Base-by-base conservation (phyloP, 92 coral and sea anemone genomes). In the Galaxea fascicularis region DNA sequence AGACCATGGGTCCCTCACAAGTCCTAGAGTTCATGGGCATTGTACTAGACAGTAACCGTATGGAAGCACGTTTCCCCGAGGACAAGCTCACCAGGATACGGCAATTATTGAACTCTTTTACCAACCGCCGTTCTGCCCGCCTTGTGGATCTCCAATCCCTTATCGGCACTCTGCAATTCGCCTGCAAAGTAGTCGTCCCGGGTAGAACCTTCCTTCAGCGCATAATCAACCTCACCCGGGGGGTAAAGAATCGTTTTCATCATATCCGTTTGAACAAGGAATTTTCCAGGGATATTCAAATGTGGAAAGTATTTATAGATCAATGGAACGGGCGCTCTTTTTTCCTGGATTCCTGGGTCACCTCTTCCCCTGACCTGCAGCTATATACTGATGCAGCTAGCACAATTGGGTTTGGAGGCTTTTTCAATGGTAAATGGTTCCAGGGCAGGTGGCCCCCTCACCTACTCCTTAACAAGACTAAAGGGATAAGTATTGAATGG, bases 331-430 rank as follows among this genome's bases (percentile, higher is more conserved):
- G 95, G 65, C 77, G 85, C 0, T 56, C 49, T 20, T 89, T 92
- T 75, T 86, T 89, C 82, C 47, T 92, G 28, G 67, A 86, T 21
- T 60, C 92, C 65, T 0, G 62, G 10, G 75, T 90, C 87, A 65
- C 71, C 18, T 30, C 73, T 27, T 86, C 92, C 24, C 81, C 80
- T 22, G 51, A 69, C 24, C 76, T 84, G 16, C 83, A 65, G 16
- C 85, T 93, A 0, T 77, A 82, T 60, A 89, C 93, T 11, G 95
- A 92, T 86, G 92, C 95, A 62, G 82, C 95, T 8, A 89, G 93
- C 10, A 69, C 91, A 3, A 4, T 92, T 1, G 93, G 95, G 30
- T 85, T 26, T 72, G 89, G 95, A 66, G 92, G 89, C 7, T 79
- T 65, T 57, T 86, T 86, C 27, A 75, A 79, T 24, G 20, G 68